These are phyloP conservation scores for Penelope pileata DNA, from an alignment of 2,113 vertebrate genomes.

Conservation along the genomic window DNA sequence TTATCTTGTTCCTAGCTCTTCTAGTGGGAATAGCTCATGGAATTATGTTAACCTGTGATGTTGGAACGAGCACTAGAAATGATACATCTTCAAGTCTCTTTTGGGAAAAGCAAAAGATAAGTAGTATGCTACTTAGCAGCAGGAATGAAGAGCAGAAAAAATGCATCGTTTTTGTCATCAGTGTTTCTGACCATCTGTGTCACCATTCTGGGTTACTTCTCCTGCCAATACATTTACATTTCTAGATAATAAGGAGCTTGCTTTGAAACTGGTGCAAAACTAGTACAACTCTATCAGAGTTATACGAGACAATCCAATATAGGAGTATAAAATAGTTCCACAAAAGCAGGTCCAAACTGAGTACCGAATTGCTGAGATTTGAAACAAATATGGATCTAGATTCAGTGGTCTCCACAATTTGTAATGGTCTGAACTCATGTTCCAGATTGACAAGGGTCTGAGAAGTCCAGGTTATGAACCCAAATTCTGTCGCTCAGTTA, in stretches of 20 bases:
- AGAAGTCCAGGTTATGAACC: neutral
- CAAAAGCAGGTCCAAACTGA: neutral
- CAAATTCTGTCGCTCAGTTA: neutral
- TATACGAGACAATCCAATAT: neutral
- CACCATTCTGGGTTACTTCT: conserved; percentile 45
- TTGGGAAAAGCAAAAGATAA: conserved; percentile 38
- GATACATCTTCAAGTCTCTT: conserved; percentile 1
- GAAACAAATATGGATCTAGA: neutral
- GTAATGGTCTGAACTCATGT: neutral
- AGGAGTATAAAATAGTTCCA: neutral
- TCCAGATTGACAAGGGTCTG: neutral
- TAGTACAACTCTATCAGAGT: neutral
- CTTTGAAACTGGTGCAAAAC: neutral
- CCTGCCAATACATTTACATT: conserved; percentile 46
- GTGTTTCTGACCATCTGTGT: conserved; percentile 54
- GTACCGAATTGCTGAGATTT: neutral
- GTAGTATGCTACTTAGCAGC: conserved; percentile 16
- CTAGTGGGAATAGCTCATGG: conserved; percentile 18
- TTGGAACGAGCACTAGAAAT: conserved; percentile 22
- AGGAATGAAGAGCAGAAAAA: conserved; percentile 32
- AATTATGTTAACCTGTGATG: conserved; percentile 36
- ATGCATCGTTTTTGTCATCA: conserved; percentile 46
- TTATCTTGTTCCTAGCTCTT: conserved; percentile 10
- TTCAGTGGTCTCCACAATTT: neutral
- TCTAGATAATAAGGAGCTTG: conserved; percentile 6